phyloP scores from a whole-genome alignment of 2,888 invertebrate genomes.

The Vannuccia rotundouncinata region DNA sequence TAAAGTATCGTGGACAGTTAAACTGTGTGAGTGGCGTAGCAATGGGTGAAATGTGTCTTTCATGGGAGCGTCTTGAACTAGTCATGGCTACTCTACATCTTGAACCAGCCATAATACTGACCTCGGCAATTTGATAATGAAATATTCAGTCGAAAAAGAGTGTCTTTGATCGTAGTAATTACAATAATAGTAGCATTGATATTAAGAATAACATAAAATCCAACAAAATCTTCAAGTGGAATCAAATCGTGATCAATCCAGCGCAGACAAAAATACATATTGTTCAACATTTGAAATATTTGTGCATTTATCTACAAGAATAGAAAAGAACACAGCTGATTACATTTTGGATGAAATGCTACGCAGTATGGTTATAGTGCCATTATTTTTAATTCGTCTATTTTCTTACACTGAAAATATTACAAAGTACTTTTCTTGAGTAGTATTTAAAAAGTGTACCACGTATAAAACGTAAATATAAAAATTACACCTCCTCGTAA shows the following conservation, averaged over 20 bases:
- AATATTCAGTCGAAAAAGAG: background rate
- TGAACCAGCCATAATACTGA: background rate
- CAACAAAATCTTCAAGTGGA: background rate
- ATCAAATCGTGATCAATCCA: background rate
- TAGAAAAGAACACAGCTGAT: background rate
- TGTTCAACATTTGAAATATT: background rate
- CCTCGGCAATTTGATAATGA: background rate
- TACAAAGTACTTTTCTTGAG: too few species aligned
- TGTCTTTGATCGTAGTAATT: background rate
- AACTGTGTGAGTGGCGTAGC: conserved; percentile 21
- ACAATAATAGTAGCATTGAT: background rate
- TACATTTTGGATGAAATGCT: background rate
- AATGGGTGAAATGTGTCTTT: background rate
- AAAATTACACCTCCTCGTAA: too few species aligned
- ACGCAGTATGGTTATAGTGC: background rate
- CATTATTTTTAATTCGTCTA: too few species aligned
- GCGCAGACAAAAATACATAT: background rate
- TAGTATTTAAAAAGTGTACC: too few species aligned
- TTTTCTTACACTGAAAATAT: too few species aligned
- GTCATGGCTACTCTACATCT: background rate
- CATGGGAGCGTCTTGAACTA: background rate
- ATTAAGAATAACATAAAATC: background rate
- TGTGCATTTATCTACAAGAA: background rate
- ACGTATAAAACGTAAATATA: too few species aligned
- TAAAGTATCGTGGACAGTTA: conserved; percentile 4